A percentile compares a stretch with the other conserved stretches of the same genome.
These are phyloP conservation scores for Zaprionus ghesquierei DNA, from an alignment of 1,140 invertebrate species.

Conservation along the genomic window DNA sequence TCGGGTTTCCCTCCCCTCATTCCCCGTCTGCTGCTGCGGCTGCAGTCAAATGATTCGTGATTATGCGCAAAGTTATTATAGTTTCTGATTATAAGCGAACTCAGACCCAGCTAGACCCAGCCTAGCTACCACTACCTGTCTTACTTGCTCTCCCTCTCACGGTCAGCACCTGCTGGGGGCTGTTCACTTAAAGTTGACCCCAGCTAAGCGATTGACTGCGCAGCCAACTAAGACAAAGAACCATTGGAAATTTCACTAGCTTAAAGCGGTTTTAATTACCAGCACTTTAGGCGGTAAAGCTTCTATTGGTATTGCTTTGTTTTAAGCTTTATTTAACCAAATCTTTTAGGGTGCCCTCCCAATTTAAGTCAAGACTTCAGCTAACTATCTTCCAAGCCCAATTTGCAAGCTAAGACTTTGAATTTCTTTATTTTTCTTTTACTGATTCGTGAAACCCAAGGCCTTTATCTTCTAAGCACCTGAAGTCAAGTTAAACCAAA, in stretches of 20 bases:
- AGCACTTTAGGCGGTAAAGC: not conserved
- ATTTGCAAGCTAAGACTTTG: too few relatives aligned
- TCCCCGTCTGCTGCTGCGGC: constrained; percentile 5
- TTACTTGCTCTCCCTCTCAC: not conserved
- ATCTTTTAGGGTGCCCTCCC: not conserved
- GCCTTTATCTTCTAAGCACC: too few relatives aligned
- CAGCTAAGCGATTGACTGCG: not conserved
- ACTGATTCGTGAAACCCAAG: too few relatives aligned
- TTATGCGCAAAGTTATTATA: constrained; percentile 69
- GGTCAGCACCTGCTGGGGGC: constrained; percentile 5
- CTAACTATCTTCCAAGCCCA: not conserved
- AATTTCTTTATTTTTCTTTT: too few relatives aligned
- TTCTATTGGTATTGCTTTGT: not conserved
- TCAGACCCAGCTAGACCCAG: not conserved
- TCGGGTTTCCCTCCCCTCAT: not conserved
- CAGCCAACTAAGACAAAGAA: not conserved
- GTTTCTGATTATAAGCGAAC: constrained; percentile 39
- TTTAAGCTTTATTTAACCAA: not conserved
- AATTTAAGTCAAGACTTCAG: not conserved
- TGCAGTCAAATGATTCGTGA: constrained; percentile 68
- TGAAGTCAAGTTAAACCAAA: too few relatives aligned
- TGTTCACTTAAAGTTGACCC: constrained; percentile 1
- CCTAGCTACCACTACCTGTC: not conserved
- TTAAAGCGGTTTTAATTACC: not conserved
- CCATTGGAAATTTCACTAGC: not conserved